Base-by-base conservation (phyloP, 2,113 vertebrate species). In the Barnardius zonarius region DNA sequence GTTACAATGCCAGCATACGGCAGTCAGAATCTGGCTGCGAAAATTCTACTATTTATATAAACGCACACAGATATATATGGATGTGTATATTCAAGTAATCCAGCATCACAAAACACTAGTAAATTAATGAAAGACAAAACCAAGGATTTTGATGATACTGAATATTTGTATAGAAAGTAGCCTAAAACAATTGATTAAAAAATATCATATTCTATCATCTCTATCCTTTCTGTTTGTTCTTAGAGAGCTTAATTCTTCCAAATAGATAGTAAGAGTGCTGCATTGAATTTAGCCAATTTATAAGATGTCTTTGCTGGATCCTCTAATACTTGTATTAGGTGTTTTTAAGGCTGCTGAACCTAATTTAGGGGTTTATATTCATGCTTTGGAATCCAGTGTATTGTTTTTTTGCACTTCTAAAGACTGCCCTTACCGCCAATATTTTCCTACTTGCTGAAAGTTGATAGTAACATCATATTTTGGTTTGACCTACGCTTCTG, bases 401-500 rank as follows among this genome's bases (percentile, higher is more conserved):
- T 28, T 17, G 28, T 3, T 0, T 37, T 68, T 92, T 33, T 4
- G 1, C 16, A 17, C 3, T 48, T 78, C 37, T 35, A 11, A 83
- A 77, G 35, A 86, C 5, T 6, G 8, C 7, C 13, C 11, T 44
- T 7, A 0, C 17, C 28, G 6, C 13, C 5, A 18, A 1, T 46
- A 72, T 74, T 82, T 79, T 86, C 11, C 25, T 75, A 28, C 37
- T 66, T 49, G 5, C 24, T 88, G 9, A 16, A 76, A 77, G 16
- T 6, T 76, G 23, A 15, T 55, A 30, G 16, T 48, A 68, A 35
- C 17, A 11, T 9, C 41, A 3, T 51, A 3, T 46, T 14, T 33
- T 64, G 43, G 6, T 43, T 75, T 93, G 43, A 82, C 30, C 20
- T 27, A 79, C n/a, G n/a, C 13, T 70, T 9, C 28, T 86, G 28